These are phyloP conservation scores for Papilio aristodemus DNA, from an alignment of 1,140 invertebrate genomes.

Conservation along the genomic window DNA sequence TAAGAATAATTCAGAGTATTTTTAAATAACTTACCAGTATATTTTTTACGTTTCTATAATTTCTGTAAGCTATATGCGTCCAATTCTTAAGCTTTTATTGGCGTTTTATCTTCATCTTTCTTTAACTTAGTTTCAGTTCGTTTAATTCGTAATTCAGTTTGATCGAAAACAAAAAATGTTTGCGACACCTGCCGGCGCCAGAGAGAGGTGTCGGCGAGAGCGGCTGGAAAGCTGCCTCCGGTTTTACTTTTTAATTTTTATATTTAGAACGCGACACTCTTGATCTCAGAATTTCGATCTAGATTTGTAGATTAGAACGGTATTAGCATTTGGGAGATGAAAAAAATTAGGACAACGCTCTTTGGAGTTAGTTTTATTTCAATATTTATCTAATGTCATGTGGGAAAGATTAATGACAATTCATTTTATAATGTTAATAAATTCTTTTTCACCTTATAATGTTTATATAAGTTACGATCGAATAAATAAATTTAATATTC, in stretches of 20 bases:
- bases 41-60: too few relatives aligned
- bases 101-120: too few relatives aligned
- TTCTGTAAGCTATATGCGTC: too few relatives aligned
- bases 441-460: too few relatives aligned
- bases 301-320: slow-evolving; percentile 32
- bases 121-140: too few relatives aligned
- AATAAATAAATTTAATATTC: too few relatives aligned
- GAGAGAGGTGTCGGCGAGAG: slow-evolving; percentile 64
- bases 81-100: too few relatives aligned
- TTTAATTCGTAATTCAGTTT: too few relatives aligned
- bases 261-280: slow-evolving; percentile 54
- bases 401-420: not conserved
- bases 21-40: too few relatives aligned
- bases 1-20: too few relatives aligned
- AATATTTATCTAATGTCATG: not conserved
- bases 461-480: too few relatives aligned
- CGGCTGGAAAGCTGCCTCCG: slow-evolving; percentile 60
- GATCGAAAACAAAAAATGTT: slow-evolving; percentile 48
- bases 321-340: slow-evolving; percentile 16
- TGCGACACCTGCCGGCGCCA: slow-evolving; percentile 48
- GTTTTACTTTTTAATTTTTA: slow-evolving; percentile 73
- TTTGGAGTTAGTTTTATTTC: slow-evolving; percentile 1
- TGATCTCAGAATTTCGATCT: slow-evolving; percentile 6
- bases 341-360: slow-evolving; percentile 11
- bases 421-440: not conserved